Base-by-base conservation (phyloP, 2,797 vertebrate species). In the Crocidura indochinensis region DNA sequence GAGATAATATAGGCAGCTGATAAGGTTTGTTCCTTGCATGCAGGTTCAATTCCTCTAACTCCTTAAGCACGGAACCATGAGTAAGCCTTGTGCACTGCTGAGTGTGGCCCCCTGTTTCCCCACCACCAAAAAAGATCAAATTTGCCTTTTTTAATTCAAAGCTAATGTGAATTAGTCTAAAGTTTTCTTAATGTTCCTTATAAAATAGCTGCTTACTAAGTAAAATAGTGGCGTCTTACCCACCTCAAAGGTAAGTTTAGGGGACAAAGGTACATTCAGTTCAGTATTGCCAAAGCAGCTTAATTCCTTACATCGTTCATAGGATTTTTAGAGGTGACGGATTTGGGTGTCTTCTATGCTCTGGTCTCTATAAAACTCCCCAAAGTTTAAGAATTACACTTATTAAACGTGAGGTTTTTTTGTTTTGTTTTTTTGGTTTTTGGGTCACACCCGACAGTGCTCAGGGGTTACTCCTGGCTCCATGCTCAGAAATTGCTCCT, bases 321-420 rank as follows among this genome's bases (percentile, higher is more conserved):
- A 31, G 64, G 31, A 10, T 19, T 69, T 49, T 69, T 8, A 0
- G 29, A 22, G 65, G 17, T 56, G 10, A 24, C 60, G 14, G 26
- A 38, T 26, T 46, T 51, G 8, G 64, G 46, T 47, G 49, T 49
- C n/a, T 86, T 46, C 74, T 38, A 15, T 75, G 12, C 87, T 65
- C 46, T 31, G 53, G 84, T 74, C 75, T 88, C 90, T 78, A 65
- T 79, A 84, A 67, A 82, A 53, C 49, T 82, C 67, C 31, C 81
- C 47, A 17, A 0, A 8, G 31, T 76, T 27, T 76, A 86, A 49
- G 20, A 60, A n/a, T 60, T 47, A 3, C 24, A 6, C 29, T 44
- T 44, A 56, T 86, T 74, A 90, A 81, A 79, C n/a, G n/a, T n/a
- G n/a, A n/a, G n/a, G n/a, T n/a, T n/a, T n/a, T n/a, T n/a, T n/a